These are phyloP conservation scores for Ptychoptera contaminata DNA, from an alignment of 2,888 invertebrate species.

Conservation along the genomic window DNA sequence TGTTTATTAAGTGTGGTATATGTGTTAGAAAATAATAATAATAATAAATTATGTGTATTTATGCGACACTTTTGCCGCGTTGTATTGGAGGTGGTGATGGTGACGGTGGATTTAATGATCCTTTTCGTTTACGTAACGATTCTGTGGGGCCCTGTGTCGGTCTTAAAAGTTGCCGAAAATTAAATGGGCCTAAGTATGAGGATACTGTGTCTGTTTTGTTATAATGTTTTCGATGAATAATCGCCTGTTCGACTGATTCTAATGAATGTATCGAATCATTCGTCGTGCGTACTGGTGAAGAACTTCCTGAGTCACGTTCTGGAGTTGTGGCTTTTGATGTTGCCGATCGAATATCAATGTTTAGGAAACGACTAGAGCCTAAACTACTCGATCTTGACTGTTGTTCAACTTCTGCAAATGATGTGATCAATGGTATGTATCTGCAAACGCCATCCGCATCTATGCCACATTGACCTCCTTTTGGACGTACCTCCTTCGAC, in stretches of 20 bases:
- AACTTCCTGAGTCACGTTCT: not conserved
- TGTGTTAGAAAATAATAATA: too few species aligned
- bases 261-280: slow-evolving; percentile 8
- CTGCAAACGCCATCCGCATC: not conserved
- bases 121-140: slow-evolving; percentile 47
- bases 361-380: too few species aligned
- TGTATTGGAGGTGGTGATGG: slow-evolving; percentile 14
- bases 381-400: too few species aligned
- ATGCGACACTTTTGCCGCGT: slow-evolving; percentile 10
- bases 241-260: slow-evolving; percentile 13
- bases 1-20: too few species aligned
- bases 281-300: not conserved
- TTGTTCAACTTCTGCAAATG: slow-evolving; percentile 10
- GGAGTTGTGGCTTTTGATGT: not conserved
- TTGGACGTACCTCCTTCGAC: not conserved
- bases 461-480: not conserved
- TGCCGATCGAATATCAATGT: not conserved
- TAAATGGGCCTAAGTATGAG: slow-evolving; percentile 47
- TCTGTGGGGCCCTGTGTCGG: slow-evolving; percentile 53
- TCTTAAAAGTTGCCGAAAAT: slow-evolving; percentile 47
- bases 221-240: slow-evolving; percentile 7
- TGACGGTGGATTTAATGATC: slow-evolving; percentile 32
- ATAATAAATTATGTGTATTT: too few species aligned
- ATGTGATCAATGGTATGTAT: slow-evolving; percentile 6
- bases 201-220: slow-evolving; percentile 10